Evolutionary conservation across 2,113 vertebrate genomes (phyloP).

Genomic region (Bubalus kerabau): DNA sequence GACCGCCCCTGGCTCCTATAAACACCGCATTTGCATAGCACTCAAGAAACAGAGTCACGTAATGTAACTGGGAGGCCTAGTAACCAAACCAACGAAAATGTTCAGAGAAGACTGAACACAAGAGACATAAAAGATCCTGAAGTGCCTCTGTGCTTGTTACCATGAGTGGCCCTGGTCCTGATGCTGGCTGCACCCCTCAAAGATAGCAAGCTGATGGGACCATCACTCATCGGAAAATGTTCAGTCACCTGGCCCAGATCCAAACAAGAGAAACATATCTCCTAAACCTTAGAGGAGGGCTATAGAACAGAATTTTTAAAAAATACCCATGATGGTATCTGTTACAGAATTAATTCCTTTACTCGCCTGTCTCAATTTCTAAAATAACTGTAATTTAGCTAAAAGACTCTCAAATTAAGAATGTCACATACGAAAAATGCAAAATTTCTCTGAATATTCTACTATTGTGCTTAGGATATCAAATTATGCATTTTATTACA

Average conservation of each 20-base stretch:
- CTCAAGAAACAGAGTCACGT: constrained; percentile 30
- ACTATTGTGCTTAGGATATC: constrained; percentile 17
- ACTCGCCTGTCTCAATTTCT: constrained; percentile 59
- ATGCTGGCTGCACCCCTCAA: background rate
- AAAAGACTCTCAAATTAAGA: constrained; percentile 78
- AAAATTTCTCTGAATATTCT: constrained; percentile 72
- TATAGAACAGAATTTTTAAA: background rate
- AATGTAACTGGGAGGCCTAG: background rate
- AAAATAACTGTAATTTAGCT: constrained; percentile 71
- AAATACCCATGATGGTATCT: constrained; percentile 59
- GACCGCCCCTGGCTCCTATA: constrained; percentile 16
- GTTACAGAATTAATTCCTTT: constrained; percentile 66
- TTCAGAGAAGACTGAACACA: constrained; percentile 14
- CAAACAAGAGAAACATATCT: constrained; percentile 54
- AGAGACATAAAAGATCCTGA: background rate
- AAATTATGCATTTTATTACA: constrained; percentile 71
- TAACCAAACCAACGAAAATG: constrained; percentile 21
- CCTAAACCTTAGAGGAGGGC: constrained; percentile 58
- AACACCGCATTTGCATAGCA: constrained; percentile 66
- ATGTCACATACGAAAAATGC: constrained; percentile 75
- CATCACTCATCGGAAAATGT: background rate
- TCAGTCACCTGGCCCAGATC: constrained; percentile 48
- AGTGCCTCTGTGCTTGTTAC: background rate
- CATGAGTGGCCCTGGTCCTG: background rate
- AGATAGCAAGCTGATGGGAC: background rate